These are phyloP conservation scores for Neotoxoptera formosana DNA, from an alignment of 1,140 invertebrate species.

Conservation along the genomic window DNA sequence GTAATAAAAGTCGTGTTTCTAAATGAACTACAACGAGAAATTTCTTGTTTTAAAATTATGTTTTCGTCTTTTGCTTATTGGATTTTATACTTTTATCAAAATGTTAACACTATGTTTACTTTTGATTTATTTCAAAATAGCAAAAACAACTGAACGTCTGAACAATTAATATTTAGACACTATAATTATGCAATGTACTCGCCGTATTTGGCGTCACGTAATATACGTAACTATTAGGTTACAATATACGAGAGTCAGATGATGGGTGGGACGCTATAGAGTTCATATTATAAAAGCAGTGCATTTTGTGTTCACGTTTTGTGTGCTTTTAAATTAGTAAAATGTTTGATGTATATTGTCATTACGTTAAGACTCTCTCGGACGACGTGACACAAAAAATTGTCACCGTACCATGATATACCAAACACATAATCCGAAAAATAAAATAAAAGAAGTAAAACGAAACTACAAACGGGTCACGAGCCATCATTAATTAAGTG, in stretches of 20 bases:
- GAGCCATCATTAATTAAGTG: slow-evolving; percentile 53
- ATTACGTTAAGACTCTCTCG: slow-evolving; percentile 1
- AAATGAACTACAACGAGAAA: too few relatives aligned
- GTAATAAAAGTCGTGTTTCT: too few relatives aligned
- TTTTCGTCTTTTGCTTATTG: too few relatives aligned
- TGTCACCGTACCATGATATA: neutral
- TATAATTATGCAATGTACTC: neutral
- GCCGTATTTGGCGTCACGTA: neutral
- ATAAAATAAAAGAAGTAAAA: slow-evolving; percentile 6
- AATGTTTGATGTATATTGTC: slow-evolving; percentile 12
- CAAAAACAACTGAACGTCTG: neutral
- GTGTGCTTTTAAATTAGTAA: slow-evolving; percentile 49
- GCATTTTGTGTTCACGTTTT: neutral
- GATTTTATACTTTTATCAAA: too few relatives aligned
- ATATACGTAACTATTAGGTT: neutral
- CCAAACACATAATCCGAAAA: neutral
- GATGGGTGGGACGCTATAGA: neutral
- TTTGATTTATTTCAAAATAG: neutral
- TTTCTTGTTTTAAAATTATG: too few relatives aligned
- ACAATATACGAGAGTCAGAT: neutral
- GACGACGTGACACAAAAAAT: slow-evolving; percentile 47
- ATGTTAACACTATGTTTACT: neutral
- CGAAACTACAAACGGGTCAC: slow-evolving; percentile 53
- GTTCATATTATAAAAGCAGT: neutral
- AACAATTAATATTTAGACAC: neutral